phyloP scores from a whole-genome alignment of 2,113 vertebrate genomes.

The Oryzias woworae region DNA sequence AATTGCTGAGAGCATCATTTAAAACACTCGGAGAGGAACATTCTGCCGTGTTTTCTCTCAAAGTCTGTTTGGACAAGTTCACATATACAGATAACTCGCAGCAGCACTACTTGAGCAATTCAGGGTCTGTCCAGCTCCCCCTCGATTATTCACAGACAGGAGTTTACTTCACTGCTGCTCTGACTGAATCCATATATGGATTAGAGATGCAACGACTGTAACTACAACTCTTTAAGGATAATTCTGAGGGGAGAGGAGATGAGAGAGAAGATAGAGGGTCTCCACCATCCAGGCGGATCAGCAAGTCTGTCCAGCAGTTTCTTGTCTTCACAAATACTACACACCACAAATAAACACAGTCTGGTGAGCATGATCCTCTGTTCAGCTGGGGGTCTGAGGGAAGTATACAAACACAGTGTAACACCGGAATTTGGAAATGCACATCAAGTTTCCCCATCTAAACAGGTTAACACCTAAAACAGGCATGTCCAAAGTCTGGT shows the following conservation, averaged over 20 bases:
- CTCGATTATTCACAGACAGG: slow-evolving; percentile 43
- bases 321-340: slow-evolving; percentile 3
- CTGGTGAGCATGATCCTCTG: slow-evolving; percentile 12
- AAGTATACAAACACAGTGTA: slow-evolving; percentile 5
- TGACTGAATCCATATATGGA: slow-evolving; percentile 62
- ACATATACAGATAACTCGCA: slow-evolving; percentile 54
- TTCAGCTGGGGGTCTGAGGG: slow-evolving; percentile 17
- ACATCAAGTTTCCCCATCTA: too few species aligned
- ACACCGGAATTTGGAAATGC: too few species aligned
- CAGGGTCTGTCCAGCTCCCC: slow-evolving; percentile 17
- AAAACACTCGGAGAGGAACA: slow-evolving; percentile 27
- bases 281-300: slow-evolving; percentile 23
- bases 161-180: slow-evolving; percentile 63
- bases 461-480: too few species aligned
- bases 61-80: slow-evolving; percentile 63
- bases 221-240: slow-evolving; percentile 69
- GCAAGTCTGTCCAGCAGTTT: slow-evolving; percentile 22
- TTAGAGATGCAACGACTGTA: slow-evolving; percentile 40
- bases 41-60: slow-evolving; percentile 52
- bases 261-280: slow-evolving; percentile 16
- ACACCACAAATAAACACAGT: slow-evolving; percentile 15
- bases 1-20: slow-evolving; percentile 30
- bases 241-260: slow-evolving; percentile 33
- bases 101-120: slow-evolving; percentile 42
- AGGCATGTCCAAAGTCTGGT: too few species aligned